Percentiles rank a stretch among this genome's conserved stretches.
phyloP scores from a whole-genome alignment of 2,888 invertebrate species.

The Aphodius granarius region DNA sequence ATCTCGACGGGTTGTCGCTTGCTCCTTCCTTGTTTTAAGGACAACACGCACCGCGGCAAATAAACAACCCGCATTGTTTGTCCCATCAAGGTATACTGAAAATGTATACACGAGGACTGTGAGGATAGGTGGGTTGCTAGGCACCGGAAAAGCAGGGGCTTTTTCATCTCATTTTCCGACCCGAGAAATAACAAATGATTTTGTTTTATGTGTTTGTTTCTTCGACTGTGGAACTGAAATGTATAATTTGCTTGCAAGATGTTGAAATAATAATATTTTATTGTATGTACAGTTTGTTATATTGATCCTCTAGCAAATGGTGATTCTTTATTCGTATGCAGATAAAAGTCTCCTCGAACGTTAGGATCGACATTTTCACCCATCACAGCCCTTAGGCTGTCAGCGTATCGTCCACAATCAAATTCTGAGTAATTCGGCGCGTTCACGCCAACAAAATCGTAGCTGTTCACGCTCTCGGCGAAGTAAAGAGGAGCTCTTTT shows the following conservation, averaged over 20 bases:
- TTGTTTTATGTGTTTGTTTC: neutral
- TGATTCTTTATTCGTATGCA: constrained; percentile 21
- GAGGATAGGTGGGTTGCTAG: neutral
- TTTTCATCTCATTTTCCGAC: neutral
- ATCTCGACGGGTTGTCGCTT: neutral
- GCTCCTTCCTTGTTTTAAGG: constrained; percentile 10
- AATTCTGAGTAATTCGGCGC: constrained; percentile 1
- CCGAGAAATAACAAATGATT: neutral
- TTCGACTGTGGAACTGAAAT: too few relatives aligned
- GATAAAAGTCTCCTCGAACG: constrained; percentile 20
- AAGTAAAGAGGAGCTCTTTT: constrained; percentile 29
- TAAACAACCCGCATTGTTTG: neutral
- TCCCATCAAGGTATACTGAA: neutral
- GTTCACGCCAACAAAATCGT: constrained; percentile 2
- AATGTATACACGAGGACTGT: neutral
- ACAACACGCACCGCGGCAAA: neutral
- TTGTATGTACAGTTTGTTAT: neutral
- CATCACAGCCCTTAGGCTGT: constrained; percentile 19
- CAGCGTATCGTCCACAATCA: constrained; percentile 1
- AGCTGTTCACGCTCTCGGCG: constrained; percentile 29
- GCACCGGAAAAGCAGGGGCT: neutral
- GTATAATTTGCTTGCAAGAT: too few relatives aligned
- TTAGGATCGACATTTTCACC: constrained; percentile 22
- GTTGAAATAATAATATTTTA: neutral
- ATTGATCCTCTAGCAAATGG: constrained; percentile 20